Evolutionary conservation across 2,113 vertebrate species (phyloP).

Genomic region (Haemorhous mexicanus): DNA sequence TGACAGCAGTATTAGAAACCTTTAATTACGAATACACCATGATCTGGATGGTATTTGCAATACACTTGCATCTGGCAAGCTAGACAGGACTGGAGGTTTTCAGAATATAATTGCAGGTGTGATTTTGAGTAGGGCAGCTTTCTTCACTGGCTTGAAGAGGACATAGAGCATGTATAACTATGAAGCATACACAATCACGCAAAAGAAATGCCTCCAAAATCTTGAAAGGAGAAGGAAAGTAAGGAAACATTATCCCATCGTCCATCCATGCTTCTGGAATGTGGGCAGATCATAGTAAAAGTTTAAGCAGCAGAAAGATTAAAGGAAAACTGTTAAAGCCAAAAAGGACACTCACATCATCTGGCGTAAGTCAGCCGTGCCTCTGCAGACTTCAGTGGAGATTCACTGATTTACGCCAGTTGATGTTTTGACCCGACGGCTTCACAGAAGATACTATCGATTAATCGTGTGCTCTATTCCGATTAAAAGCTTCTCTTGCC

Average conservation of each 20-base stretch:
- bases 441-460: conserved; percentile 28
- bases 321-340: conserved; percentile 60
- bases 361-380: conserved; percentile 19
- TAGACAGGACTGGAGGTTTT: neutral
- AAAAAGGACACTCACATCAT: conserved; percentile 51
- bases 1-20: conserved; percentile 51
- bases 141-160: neutral
- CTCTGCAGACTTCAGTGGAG: neutral
- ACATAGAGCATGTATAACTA: neutral
- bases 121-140: neutral
- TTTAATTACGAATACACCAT: conserved; percentile 73
- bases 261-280: conserved; percentile 55
- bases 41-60: conserved; percentile 69
- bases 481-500: neutral
- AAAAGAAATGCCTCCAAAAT: neutral
- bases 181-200: neutral
- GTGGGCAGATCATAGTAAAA: conserved; percentile 58
- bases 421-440: neutral
- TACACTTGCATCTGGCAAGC: conserved; percentile 47
- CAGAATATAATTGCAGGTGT: neutral
- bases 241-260: conserved; percentile 42
- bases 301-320: conserved; percentile 57
- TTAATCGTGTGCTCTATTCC: conserved; percentile 1
- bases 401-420: conserved; percentile 30
- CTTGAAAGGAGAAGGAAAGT: conserved; percentile 71